Conservation (phyloP, 2,888 invertebrate genomes). For the Agrotis puta region DNA sequence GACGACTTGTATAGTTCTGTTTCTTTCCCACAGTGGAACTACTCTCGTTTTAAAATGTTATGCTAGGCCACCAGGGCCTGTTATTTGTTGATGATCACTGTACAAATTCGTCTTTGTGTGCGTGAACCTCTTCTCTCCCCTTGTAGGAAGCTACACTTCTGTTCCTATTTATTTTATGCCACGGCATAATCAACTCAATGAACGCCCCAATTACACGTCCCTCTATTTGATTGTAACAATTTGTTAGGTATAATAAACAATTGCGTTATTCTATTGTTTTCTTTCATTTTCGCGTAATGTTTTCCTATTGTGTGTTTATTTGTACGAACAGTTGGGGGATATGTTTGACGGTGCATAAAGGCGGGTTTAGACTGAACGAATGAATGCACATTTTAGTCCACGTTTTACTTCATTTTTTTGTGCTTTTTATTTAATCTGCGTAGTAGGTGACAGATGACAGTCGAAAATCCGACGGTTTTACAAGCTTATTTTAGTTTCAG, state of each 20-base stretch:
- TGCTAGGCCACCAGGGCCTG: too few species aligned
- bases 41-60: too few species aligned
- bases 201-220: slow-evolving; percentile 54
- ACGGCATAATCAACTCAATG: slow-evolving; percentile 48
- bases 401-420: neutral
- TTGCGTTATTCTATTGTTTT: slow-evolving; percentile 46
- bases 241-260: slow-evolving; percentile 56
- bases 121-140: neutral
- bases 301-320: slow-evolving; percentile 23
- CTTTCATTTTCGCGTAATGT: slow-evolving; percentile 32
- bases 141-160: slow-evolving; percentile 9
- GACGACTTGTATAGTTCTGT: too few species aligned
- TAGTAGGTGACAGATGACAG: too few species aligned
- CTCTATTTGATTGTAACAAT: slow-evolving; percentile 48
- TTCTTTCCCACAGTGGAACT: too few species aligned
- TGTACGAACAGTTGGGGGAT: neutral
- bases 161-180: neutral
- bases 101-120: neutral
- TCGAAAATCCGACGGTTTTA: too few species aligned
- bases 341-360: slow-evolving; percentile 4
- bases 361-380: neutral
- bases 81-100: too few species aligned
- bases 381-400: neutral
- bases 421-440: too few species aligned
- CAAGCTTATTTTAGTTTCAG: too few species aligned